These are phyloP conservation scores for Bothrops jararaca DNA, from an alignment of 2,113 vertebrate species.

Conservation along the genomic window DNA sequence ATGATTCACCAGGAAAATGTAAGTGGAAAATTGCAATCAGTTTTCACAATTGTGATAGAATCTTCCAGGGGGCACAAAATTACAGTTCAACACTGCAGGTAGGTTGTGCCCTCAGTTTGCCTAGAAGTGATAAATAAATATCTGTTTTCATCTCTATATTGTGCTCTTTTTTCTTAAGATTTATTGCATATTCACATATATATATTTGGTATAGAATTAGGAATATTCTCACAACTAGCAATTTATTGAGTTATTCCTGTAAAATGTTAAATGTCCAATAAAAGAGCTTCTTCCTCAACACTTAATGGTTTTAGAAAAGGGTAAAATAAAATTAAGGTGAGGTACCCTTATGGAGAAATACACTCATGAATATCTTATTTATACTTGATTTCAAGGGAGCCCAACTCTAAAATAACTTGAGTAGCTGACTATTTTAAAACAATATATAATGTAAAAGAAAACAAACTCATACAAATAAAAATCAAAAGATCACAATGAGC, in stretches of 20 bases:
- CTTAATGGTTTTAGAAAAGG: not conserved
- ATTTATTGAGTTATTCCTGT: not conserved
- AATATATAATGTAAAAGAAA: not conserved
- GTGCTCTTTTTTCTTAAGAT: not conserved
- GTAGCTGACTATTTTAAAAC: not conserved
- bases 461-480: not conserved
- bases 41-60: not conserved
- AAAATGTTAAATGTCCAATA: not conserved
- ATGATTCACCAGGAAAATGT: not conserved
- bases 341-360: not conserved
- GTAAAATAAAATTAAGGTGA: not conserved
- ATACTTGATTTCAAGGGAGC: not conserved
- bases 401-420: not conserved
- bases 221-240: not conserved
- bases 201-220: not conserved
- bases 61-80: not conserved
- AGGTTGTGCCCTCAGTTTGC: not conserved
- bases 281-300: not conserved
- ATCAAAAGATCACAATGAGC: not conserved
- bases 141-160: not conserved
- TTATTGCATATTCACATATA: not conserved
- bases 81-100: not conserved
- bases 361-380: not conserved
- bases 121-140: not conserved
- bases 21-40: not conserved